Conservation (phyloP, 1,140 invertebrate genomes). For the Geopemphigus sp. region DNA sequence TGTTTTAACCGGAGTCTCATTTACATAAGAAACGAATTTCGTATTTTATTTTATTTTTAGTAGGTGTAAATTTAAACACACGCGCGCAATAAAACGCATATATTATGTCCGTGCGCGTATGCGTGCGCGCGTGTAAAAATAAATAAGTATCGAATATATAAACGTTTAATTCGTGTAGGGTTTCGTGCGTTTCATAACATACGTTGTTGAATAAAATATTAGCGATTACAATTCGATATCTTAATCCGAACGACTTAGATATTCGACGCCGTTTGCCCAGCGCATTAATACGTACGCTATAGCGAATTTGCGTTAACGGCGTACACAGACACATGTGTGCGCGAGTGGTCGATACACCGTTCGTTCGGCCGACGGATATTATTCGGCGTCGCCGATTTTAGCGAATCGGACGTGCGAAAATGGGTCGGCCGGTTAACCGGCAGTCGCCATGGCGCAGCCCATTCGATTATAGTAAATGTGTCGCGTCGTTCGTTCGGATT, state of each 20-base stretch:
- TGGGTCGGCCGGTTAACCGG: no score
- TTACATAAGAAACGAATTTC: slow-evolving; percentile 38
- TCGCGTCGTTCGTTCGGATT: no score
- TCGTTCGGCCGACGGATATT: no score
- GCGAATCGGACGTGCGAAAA: background rate
- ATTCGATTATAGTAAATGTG: background rate
- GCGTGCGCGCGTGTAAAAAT: background rate
- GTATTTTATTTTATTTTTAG: background rate
- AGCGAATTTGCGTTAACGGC: background rate
- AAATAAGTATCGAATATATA: background rate
- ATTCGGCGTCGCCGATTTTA: no score
- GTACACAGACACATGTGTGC: background rate
- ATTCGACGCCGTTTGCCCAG: background rate
- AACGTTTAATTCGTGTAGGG: background rate
- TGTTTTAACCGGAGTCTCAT: background rate
- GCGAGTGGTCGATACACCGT: no score
- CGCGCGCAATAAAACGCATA: background rate
- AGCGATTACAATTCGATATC: background rate
- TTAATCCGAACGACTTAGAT: background rate
- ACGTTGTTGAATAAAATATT: background rate
- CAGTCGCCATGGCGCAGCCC: background rate
- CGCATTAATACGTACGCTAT: background rate
- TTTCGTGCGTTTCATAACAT: no score
- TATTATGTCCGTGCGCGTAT: background rate
- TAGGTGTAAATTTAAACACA: slow-evolving; percentile 17